phyloP scores from a whole-genome alignment of 2,888 invertebrate species.

The Athalia circularis region DNA sequence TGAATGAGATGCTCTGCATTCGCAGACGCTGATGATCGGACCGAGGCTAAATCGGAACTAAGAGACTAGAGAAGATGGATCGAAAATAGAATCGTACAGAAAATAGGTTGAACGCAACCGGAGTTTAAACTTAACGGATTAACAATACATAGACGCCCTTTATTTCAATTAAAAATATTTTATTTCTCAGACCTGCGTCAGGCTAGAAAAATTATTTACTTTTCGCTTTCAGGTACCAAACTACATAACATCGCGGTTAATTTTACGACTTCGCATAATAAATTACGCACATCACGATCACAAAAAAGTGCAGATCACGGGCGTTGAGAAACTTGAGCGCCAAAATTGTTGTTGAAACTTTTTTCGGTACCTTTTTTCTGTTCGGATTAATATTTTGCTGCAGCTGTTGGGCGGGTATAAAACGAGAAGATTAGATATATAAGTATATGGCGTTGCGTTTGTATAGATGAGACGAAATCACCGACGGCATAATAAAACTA shows the following conservation, averaged over 20 bases:
- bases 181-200: too few relatives aligned
- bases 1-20: conserved; percentile 73
- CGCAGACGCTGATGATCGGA: conserved; percentile 71
- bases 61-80: conserved; percentile 47
- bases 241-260: too few relatives aligned
- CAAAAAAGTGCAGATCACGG: not conserved
- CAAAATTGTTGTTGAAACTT: not conserved
- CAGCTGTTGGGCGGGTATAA: not conserved
- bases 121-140: not conserved
- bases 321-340: not conserved
- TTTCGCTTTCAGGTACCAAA: too few relatives aligned
- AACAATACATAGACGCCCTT: too few relatives aligned
- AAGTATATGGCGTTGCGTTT: not conserved
- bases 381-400: too few relatives aligned
- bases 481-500: not conserved
- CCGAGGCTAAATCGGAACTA: conserved; percentile 65
- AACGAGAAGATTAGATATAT: not conserved
- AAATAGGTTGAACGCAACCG: conserved; percentile 2
- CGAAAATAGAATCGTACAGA: conserved; percentile 9
- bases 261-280: too few relatives aligned
- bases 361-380: too few relatives aligned
- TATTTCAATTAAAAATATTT: too few relatives aligned
- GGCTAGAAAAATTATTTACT: too few relatives aligned
- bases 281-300: not conserved
- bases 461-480: not conserved